phyloP scores from a whole-genome alignment of 2,797 vertebrate genomes.

The Syncerus caffer region DNA sequence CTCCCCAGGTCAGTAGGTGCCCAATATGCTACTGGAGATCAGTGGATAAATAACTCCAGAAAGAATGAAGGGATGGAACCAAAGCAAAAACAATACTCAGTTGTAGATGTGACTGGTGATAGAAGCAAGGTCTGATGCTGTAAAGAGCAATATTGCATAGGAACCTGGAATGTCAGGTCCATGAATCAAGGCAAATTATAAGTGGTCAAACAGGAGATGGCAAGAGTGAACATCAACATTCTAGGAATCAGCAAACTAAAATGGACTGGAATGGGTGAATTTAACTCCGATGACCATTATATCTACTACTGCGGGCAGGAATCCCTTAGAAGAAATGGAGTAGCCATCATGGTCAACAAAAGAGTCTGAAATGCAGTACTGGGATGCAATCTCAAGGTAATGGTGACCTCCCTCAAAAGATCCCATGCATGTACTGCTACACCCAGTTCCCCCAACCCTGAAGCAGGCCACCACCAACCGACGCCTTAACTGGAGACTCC shows the following conservation, averaged over 20 bases:
- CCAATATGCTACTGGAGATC: background rate
- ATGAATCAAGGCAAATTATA: background rate
- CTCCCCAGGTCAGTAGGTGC: background rate
- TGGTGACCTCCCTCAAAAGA: background rate
- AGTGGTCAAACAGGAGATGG: background rate
- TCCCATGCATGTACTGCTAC: background rate
- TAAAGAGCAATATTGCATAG: background rate
- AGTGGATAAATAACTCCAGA: background rate
- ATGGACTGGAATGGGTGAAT: background rate
- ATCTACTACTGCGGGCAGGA: background rate
- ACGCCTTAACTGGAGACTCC: background rate
- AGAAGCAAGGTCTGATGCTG: background rate
- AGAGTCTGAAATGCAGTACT: background rate
- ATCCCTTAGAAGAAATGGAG: background rate
- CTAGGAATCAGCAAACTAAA: background rate
- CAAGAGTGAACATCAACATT: background rate
- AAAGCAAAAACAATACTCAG: background rate
- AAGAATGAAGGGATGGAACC: background rate
- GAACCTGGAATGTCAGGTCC: no score
- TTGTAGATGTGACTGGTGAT: background rate
- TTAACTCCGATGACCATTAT: background rate
- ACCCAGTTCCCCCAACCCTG: background rate
- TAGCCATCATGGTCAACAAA: background rate
- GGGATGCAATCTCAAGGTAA: background rate
- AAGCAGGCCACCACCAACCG: background rate